These are phyloP conservation scores for Tautogolabrus adspersus DNA, from an alignment of 2,113 vertebrate species.

Conservation along the genomic window DNA sequence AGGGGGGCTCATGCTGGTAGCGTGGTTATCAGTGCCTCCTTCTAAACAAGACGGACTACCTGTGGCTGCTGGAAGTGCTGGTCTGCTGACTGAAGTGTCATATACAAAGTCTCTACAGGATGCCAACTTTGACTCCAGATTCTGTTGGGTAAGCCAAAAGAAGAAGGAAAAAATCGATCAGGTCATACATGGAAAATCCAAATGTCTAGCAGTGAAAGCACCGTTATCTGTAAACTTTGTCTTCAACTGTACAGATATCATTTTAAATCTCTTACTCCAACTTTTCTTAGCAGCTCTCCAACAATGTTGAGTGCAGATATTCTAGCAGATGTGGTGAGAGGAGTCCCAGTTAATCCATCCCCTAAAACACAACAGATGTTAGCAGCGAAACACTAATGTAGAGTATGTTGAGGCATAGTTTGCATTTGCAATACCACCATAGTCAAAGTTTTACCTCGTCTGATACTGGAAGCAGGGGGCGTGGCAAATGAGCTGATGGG, in stretches of 20 bases:
- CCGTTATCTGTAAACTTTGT: not conserved
- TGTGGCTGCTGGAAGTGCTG: constrained; percentile 69
- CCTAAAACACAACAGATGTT: constrained; percentile 69
- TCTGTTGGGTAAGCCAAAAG: constrained; percentile 78
- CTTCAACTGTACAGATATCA: not conserved
- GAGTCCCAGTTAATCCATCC: constrained; percentile 87
- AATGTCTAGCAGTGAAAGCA: not conserved
- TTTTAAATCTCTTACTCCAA: constrained; percentile 88
- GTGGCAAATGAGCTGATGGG: constrained; percentile 80
- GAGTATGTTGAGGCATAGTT: not conserved
- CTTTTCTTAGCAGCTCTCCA: constrained; percentile 96
- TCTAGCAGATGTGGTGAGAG: constrained; percentile 94
- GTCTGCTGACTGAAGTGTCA: constrained; percentile 86
- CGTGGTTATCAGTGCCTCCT: constrained; percentile 82
- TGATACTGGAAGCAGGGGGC: constrained; percentile 81
- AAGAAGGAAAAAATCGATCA: not conserved
- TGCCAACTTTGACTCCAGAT: constrained; percentile 95
- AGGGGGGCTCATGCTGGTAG: constrained; percentile 77
- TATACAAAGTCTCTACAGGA: constrained; percentile 96
- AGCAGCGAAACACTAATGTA: not conserved
- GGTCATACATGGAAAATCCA: not conserved
- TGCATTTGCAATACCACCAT: not conserved
- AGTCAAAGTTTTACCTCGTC: constrained; percentile 83
- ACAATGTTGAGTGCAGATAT: constrained; percentile 98
- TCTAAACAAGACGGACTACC: constrained; percentile 79